Percentiles rank a stretch among this genome's conserved stretches.
These are phyloP conservation scores for Paratrypauchen microcephalus DNA, from an alignment of 2,797 vertebrate species.

Conservation along the genomic window DNA sequence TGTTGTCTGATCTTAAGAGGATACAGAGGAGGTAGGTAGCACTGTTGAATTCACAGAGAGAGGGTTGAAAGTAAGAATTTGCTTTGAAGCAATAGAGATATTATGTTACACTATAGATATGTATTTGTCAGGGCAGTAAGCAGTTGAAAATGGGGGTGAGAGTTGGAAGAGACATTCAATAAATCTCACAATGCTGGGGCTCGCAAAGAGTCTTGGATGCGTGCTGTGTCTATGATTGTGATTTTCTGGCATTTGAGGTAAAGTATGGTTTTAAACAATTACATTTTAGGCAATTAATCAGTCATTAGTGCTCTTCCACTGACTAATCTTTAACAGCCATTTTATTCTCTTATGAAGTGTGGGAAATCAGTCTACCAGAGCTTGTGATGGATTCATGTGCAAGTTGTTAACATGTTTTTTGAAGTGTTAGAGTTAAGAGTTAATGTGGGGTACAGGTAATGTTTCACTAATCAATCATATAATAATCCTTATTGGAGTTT, in stretches of 20 bases:
- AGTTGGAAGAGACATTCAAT: neutral
- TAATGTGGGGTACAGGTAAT: neutral
- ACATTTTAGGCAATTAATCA: neutral
- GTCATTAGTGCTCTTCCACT: neutral
- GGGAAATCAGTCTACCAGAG: neutral
- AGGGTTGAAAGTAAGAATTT: conserved; percentile 2
- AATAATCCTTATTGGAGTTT: too few relatives aligned
- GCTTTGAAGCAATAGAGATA: neutral
- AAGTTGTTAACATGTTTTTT: neutral
- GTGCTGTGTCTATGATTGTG: too few relatives aligned
- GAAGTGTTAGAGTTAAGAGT: neutral
- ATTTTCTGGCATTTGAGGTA: too few relatives aligned
- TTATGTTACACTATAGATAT: neutral
- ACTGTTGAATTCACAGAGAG: conserved; percentile 21
- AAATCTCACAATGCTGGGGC: too few relatives aligned
- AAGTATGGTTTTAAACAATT: too few relatives aligned
- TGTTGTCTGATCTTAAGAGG: conserved; percentile 6
- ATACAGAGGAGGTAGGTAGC: conserved; percentile 8
- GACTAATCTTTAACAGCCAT: neutral
- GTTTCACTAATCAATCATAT: neutral
- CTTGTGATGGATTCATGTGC: neutral
- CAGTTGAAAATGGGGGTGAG: neutral
- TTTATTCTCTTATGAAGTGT: neutral
- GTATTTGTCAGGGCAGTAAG: neutral
- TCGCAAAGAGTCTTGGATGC: too few relatives aligned